These are phyloP conservation scores for Neopipo cinnamomea DNA, from an alignment of 2,113 vertebrate genomes.

Conservation along the genomic window DNA sequence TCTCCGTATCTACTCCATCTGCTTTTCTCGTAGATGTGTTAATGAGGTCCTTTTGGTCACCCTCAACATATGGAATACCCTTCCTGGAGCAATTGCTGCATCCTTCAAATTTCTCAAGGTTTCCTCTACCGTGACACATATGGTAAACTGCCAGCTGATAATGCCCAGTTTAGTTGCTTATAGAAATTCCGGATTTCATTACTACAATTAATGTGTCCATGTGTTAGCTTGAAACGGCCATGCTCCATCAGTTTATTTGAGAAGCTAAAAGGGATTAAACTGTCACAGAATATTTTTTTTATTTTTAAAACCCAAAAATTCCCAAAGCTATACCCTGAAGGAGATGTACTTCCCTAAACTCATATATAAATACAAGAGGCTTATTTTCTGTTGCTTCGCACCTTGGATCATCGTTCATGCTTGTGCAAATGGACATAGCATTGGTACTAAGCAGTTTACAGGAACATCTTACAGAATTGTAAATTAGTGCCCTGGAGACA, in stretches of 20 bases:
- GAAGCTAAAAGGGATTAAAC: not conserved
- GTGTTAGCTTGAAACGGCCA: not conserved
- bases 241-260: not conserved
- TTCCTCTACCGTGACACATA: not conserved
- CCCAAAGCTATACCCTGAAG: not conserved
- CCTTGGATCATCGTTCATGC: slow-evolving; percentile 39
- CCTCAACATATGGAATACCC: not conserved
- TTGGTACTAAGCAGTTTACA: slow-evolving; percentile 56
- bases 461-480: slow-evolving; percentile 36
- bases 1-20: not conserved
- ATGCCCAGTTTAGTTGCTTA: not conserved
- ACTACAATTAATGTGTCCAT: not conserved
- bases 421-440: slow-evolving; percentile 36
- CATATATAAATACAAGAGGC: not conserved
- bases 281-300: not conserved
- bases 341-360: slow-evolving; percentile 10
- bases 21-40: not conserved
- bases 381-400: slow-evolving; percentile 18
- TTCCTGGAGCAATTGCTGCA: not conserved
- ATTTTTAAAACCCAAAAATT: not conserved
- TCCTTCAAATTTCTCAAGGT: slow-evolving; percentile 29
- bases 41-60: slow-evolving; percentile 29
- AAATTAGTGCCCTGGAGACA: slow-evolving; percentile 51
- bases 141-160: not conserved
- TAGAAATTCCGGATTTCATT: not conserved